phyloP scores from a whole-genome alignment of 2,797 vertebrate genomes.

The Hipposideros larvatus region DNA sequence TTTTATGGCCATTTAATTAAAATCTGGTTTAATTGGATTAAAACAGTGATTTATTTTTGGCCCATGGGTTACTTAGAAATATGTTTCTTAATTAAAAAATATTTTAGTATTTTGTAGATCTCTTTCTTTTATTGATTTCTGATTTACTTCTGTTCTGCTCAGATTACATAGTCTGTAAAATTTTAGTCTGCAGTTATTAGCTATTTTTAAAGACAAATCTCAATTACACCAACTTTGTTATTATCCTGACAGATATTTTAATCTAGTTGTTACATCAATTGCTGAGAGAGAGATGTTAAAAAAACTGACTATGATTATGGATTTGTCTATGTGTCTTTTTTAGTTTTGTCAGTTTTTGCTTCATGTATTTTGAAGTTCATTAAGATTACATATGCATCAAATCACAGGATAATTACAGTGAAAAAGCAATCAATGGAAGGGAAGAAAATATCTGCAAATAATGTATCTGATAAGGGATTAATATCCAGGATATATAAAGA shows the following conservation, averaged over 20 bases:
- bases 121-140: neutral
- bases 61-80: neutral
- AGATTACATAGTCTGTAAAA: neutral
- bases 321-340: slow-evolving; percentile 16
- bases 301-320: neutral
- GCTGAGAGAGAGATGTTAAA: neutral
- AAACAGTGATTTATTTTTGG: neutral
- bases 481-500: neutral
- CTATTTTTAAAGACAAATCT: neutral
- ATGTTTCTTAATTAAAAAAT: neutral
- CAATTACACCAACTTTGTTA: neutral
- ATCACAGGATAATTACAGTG: neutral
- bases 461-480: neutral
- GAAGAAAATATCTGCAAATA: neutral
- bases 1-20: neutral
- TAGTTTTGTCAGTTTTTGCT: neutral
- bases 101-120: neutral
- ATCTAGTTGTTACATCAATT: neutral
- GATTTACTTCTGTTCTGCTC: neutral
- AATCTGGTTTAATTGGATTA: neutral
- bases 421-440: neutral
- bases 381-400: neutral
- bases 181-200: neutral
- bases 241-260: slow-evolving; percentile 1
- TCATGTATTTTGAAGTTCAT: neutral